Conservation (phyloP, 2,797 vertebrate genomes). For the Diplodus sargus region DNA sequence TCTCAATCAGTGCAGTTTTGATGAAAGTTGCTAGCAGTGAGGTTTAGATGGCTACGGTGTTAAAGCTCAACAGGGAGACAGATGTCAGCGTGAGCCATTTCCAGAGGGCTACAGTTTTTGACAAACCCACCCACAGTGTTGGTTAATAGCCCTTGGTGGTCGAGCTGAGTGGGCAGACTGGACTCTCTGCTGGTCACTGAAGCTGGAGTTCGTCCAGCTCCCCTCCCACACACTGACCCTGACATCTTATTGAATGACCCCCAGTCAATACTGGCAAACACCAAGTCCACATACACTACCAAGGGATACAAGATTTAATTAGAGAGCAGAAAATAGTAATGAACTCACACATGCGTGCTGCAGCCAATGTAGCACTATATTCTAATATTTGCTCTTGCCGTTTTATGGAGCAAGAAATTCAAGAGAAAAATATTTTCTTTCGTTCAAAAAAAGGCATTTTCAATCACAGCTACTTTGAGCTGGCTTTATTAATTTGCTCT, state of each 20-base stretch:
- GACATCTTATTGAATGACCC: constrained; percentile 60
- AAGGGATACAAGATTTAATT: constrained; percentile 61
- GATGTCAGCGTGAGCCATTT: constrained; percentile 65
- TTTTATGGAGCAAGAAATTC: constrained; percentile 7
- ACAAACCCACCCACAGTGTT: constrained; percentile 72
- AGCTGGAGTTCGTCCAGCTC: constrained; percentile 65
- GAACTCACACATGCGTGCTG: constrained; percentile 21
- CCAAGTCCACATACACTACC: constrained; percentile 50
- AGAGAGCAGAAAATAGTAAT: constrained; percentile 51
- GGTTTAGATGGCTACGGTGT: constrained; percentile 35
- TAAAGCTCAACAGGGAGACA: constrained; percentile 56
- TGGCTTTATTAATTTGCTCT: constrained; percentile 44
- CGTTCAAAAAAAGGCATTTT: neutral
- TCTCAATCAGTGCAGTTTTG: constrained; percentile 19
- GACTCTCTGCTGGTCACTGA: constrained; percentile 70
- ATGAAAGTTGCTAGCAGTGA: constrained; percentile 32
- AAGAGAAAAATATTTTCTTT: neutral
- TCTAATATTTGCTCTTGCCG: constrained; percentile 12
- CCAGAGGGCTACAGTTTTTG: constrained; percentile 55
- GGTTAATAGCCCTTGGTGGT: constrained; percentile 65
- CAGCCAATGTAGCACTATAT: constrained; percentile 5
- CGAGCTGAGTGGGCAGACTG: constrained; percentile 68
- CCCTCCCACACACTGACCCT: constrained; percentile 75
- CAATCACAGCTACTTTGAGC: neutral
- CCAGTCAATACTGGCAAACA: constrained; percentile 59